A percentile compares a stretch with the other conserved stretches of the same genome.
phyloP scores from a whole-genome alignment of 1,140 invertebrate genomes.

The Calephelis nemesis region DNA sequence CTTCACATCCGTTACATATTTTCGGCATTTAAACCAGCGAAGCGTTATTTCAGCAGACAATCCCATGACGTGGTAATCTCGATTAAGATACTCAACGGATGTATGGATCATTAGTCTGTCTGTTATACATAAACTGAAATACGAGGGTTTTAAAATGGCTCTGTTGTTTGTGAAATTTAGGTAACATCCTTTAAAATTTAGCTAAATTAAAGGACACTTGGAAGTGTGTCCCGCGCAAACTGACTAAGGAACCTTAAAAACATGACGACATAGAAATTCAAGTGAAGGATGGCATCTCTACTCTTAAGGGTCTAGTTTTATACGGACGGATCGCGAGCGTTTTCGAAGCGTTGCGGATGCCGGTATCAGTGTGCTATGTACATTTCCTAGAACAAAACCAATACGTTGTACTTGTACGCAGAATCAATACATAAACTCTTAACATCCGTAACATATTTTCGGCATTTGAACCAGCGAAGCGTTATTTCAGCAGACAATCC shows the following conservation, averaged over 20 bases:
- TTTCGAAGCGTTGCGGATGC: no score
- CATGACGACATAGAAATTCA: no score
- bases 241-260: no score
- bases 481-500: constrained; percentile 30
- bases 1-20: background rate
- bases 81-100: constrained; percentile 29
- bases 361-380: no score
- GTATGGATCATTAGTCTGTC: constrained; percentile 27
- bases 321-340: no score
- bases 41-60: constrained; percentile 30
- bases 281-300: no score
- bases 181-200: no score
- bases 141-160: background rate
- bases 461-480: constrained; percentile 21
- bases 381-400: no score
- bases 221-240: no score
- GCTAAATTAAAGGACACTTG: no score
- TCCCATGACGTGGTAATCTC: constrained; percentile 28
- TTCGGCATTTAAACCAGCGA: constrained; percentile 16
- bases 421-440: constrained; percentile 5
- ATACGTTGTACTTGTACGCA: no score
- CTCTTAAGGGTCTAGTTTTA: no score
- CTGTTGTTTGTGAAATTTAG: background rate
- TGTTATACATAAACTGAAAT: constrained; percentile 16
- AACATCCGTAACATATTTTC: background rate